Evolutionary conservation across 2,888 invertebrate genomes (phyloP), one percentile per base, ranked within the genome.

Genomic region (Callimorpha dominula): DNA sequence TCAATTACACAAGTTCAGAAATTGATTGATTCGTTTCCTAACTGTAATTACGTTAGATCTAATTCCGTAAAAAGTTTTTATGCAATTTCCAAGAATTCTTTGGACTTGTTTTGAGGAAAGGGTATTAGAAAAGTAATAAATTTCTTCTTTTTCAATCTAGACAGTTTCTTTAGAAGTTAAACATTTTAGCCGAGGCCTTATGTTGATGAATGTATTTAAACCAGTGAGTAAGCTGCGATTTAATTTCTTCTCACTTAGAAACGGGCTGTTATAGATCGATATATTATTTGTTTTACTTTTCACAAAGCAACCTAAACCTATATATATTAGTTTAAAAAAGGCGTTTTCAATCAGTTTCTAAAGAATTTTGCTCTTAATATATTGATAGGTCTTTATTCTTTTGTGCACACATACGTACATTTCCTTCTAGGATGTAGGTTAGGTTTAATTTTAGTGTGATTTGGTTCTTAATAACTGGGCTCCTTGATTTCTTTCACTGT

Each of bases 11-110:
- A 73, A 74, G 68, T 74, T 71, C 71, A 71, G 64, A 74, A 70
- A 64, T 71, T 71, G 74, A 74, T 74, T 68, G 74, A 74, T 74
- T 68, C 68, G 68, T 71, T 74, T 70, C 43, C 57, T 14, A 73
- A 63, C 70, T 64, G 67, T 74, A 74, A 74, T 71, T 74, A 31
- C 1, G 64, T 73, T 73, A 68, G 57, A 57, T 70, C 70, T 57
- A 67, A 54, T 70, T 62, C 20, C 20, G 67, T 67, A 65, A 70
- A 71, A 74, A 68, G 52, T 69, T 72, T 72, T 20, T 46, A 63
- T 31, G 40, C 68, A 65, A 70, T 72, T 66, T 60, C 70, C 68
- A 65, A 20, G 57, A 50, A 9, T 42, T 31, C 50, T 15, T 20
- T n/a, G 50, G 0, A 68, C 40, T 66, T 43, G 15, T 65, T 43